Evolutionary conservation across 2,113 vertebrate genomes (phyloP).

Genomic region (Takifugu bimaculatus): DNA sequence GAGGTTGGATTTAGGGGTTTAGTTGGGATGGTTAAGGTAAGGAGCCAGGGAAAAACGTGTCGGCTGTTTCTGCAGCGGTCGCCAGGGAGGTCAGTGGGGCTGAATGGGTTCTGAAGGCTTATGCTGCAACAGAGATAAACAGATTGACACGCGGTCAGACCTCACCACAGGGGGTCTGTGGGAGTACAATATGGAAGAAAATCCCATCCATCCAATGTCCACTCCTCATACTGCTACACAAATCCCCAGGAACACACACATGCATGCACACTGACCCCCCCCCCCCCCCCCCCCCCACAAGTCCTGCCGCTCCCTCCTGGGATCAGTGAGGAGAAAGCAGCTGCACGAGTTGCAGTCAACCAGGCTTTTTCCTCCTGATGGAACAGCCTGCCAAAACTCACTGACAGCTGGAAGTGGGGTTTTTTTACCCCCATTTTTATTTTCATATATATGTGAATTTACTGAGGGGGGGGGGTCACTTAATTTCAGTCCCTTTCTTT

Average conservation of each 20-base stretch:
- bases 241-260: conserved; percentile 5
- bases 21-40: too few species aligned
- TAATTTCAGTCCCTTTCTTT: neutral
- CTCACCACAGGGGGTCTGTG: neutral
- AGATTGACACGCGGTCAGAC: conserved; percentile 12
- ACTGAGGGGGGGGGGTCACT: neutral
- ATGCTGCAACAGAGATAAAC: conserved; percentile 3
- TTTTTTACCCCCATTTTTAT: too few species aligned
- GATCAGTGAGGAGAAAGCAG: conserved; percentile 26
- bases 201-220: conserved; percentile 4
- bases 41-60: too few species aligned
- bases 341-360: conserved; percentile 36
- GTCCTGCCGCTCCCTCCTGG: conserved; percentile 23
- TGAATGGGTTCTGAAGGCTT: conserved; percentile 5
- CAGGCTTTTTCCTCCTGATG: conserved; percentile 24
- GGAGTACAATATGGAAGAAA: conserved; percentile 16
- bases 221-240: neutral
- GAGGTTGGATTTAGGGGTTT: too few species aligned
- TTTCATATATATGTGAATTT: too few species aligned
- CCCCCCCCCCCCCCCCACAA: conserved; percentile 1
- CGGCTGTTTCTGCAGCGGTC: neutral
- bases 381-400: conserved; percentile 32
- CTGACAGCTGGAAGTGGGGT: too few species aligned
- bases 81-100: neutral
- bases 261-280: neutral